phyloP scores from a whole-genome alignment of 64 coral and sea anemone genomes.

The Porites lutea region DNA sequence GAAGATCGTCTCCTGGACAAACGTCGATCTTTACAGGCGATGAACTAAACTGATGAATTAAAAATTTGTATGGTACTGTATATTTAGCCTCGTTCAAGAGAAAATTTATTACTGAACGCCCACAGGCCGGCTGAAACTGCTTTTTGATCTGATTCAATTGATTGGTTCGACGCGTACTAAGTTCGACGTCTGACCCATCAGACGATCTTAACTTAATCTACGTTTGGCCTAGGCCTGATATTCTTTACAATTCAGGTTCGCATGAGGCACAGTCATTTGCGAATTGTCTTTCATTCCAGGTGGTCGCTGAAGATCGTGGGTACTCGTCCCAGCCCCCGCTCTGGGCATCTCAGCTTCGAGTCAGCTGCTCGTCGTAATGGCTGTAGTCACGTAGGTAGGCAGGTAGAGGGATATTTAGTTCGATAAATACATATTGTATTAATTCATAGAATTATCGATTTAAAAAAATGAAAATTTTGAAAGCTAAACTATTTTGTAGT shows the following conservation, averaged over 20 bases:
- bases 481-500: too few species aligned
- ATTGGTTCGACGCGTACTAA: background rate
- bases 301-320: constrained; percentile 73
- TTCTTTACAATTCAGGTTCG: background rate
- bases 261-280: background rate
- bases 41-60: too few species aligned
- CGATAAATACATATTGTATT: too few species aligned
- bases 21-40: too few species aligned
- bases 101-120: too few species aligned
- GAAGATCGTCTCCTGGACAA: too few species aligned
- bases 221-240: background rate
- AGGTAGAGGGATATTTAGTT: background rate
- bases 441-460: too few species aligned
- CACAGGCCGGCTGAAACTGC: too few species aligned
- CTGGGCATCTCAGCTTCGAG: constrained; percentile 83
- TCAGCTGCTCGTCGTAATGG: constrained; percentile 93
- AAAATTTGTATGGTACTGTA: too few species aligned
- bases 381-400: background rate
- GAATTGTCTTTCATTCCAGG: constrained; percentile 22
- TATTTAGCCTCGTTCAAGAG: too few species aligned
- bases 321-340: constrained; percentile 81
- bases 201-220: background rate
- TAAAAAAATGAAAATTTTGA: too few species aligned
- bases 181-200: background rate
- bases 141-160: too few species aligned